A percentile compares a stretch with the other conserved stretches of the same genome.
phyloP scores from a whole-genome alignment of 2,797 vertebrate species.

The Platalea minor region DNA sequence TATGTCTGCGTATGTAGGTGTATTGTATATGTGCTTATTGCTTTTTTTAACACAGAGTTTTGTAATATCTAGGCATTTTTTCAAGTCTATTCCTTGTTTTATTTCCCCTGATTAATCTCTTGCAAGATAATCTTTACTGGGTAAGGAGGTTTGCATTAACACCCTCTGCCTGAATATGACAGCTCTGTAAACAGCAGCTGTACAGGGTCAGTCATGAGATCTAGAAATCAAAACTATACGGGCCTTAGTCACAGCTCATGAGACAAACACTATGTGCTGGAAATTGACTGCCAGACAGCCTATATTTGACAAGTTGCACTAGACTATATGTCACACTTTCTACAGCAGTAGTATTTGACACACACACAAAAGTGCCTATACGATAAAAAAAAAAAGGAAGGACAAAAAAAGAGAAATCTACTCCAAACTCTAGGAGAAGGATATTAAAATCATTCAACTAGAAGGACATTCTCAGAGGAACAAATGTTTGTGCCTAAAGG shows the following conservation, averaged over 20 bases:
- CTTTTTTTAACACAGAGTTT: not conserved
- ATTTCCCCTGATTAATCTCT: conserved; percentile 17
- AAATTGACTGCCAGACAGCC: conserved; percentile 24
- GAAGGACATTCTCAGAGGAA: conserved; percentile 4
- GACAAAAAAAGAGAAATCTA: not conserved
- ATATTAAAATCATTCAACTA: conserved; percentile 27
- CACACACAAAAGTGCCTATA: not conserved
- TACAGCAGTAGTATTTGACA: not conserved
- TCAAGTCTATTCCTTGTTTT: not conserved
- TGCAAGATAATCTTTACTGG: not conserved
- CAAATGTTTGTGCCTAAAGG: conserved; percentile 18
- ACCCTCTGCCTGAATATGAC: not conserved
- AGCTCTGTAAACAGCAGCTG: conserved; percentile 36
- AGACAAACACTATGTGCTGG: not conserved
- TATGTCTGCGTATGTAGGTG: not conserved
- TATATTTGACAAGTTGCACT: conserved; percentile 14
- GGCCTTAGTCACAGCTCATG: not conserved
- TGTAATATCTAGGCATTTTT: not conserved
- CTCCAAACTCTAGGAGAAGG: not conserved
- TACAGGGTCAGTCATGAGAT: not conserved
- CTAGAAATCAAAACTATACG: conserved; percentile 53
- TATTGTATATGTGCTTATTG: not conserved
- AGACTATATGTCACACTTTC: not conserved
- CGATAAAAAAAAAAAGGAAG: not conserved
- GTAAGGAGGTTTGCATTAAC: conserved; percentile 17